phyloP scores from a whole-genome alignment of 2,113 vertebrate genomes.

The Silurus asotus region DNA sequence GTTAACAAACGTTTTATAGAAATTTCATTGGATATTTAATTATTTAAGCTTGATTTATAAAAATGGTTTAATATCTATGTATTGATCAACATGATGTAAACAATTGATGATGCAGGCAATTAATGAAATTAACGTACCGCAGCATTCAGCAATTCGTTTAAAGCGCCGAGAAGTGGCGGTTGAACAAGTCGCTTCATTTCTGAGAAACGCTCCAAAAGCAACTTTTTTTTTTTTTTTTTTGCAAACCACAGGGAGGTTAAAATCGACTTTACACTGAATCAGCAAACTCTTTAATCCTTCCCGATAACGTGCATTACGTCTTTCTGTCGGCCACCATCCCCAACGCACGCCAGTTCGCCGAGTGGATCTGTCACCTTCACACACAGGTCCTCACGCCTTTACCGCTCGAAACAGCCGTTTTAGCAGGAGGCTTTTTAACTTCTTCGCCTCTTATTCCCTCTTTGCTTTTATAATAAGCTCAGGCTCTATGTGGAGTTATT shows the following conservation, averaged over 20 bases:
- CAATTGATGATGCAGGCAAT: too few relatives aligned
- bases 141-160: too few relatives aligned
- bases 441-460: not conserved
- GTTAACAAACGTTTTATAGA: too few relatives aligned
- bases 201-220: too few relatives aligned
- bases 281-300: slow-evolving; percentile 71
- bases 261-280: not conserved
- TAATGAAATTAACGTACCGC: too few relatives aligned
- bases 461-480: not conserved
- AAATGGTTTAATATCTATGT: too few relatives aligned
- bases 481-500: not conserved
- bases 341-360: slow-evolving; percentile 96
- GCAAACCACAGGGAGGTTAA: not conserved
- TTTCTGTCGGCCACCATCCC: slow-evolving; percentile 98
- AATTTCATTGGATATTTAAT: too few relatives aligned
- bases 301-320: slow-evolving; percentile 97
- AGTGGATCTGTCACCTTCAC: slow-evolving; percentile 98
- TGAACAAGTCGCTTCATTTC: too few relatives aligned
- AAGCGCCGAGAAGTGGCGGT: too few relatives aligned
- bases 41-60: too few relatives aligned
- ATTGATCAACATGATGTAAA: too few relatives aligned
- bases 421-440: too few relatives aligned
- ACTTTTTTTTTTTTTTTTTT: not conserved
- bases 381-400: slow-evolving; percentile 79
- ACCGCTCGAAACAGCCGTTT: not conserved